phyloP scores from a whole-genome alignment of 2,113 vertebrate species.

The Stegastes partitus region DNA sequence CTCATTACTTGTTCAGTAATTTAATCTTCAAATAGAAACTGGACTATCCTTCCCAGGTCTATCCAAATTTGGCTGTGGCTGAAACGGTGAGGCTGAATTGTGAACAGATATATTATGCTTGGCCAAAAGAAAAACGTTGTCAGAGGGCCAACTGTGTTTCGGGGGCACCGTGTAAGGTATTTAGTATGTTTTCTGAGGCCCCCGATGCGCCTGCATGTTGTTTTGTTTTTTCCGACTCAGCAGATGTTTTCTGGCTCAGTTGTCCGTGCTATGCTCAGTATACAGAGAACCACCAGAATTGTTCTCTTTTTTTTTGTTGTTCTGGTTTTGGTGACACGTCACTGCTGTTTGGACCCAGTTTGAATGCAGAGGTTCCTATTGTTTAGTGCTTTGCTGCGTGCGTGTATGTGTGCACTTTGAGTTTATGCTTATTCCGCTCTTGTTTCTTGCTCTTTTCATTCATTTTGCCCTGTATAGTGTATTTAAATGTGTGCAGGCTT shows the following conservation, averaged over 20 bases:
- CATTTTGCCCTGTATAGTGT: slow-evolving; percentile 34
- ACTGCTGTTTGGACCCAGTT: slow-evolving; percentile 45
- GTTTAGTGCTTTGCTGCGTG: slow-evolving; percentile 38
- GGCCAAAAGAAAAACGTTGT: slow-evolving; percentile 33
- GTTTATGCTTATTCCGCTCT: slow-evolving; percentile 52
- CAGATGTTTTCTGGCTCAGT: slow-evolving; percentile 72
- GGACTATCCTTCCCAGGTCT: slow-evolving; percentile 29
- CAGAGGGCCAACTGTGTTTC: slow-evolving; percentile 58
- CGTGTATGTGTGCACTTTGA: slow-evolving; percentile 22
- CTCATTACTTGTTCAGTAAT: slow-evolving; percentile 47
- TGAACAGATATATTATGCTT: slow-evolving; percentile 24
- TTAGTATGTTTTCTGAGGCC: slow-evolving; percentile 61
- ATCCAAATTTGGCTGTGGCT: slow-evolving; percentile 21
- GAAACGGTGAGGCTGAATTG: slow-evolving; percentile 38
- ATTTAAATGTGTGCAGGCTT: slow-evolving; percentile 36
- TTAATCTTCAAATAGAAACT: slow-evolving; percentile 51
- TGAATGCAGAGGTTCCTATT: slow-evolving; percentile 41
- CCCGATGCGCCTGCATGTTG: slow-evolving; percentile 38
- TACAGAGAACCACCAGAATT: slow-evolving; percentile 39
- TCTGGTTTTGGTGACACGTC: slow-evolving; percentile 63
- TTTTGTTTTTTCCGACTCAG: slow-evolving; percentile 74
- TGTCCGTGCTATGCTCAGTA: slow-evolving; percentile 51
- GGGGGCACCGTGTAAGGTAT: slow-evolving; percentile 55
- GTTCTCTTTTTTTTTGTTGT: slow-evolving; percentile 51
- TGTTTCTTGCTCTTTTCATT: slow-evolving; percentile 25